Evolutionary conservation across 2,113 vertebrate genomes (phyloP).

Genomic region (Microcebus griseorufus): DNA sequence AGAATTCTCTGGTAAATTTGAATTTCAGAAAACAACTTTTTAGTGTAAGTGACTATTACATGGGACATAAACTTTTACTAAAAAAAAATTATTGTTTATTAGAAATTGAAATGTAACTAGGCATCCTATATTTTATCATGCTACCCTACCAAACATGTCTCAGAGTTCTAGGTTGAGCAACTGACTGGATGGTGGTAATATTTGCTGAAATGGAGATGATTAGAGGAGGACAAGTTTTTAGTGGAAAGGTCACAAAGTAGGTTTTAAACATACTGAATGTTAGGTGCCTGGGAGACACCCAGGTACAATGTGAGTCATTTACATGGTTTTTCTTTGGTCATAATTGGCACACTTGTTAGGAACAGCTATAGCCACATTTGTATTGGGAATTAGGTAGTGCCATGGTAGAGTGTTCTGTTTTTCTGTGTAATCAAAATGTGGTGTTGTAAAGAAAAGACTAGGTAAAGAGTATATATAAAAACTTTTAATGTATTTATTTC

Average conservation of each 20-base stretch:
- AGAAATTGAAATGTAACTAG: neutral
- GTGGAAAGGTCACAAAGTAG: neutral
- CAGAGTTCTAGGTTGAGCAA: neutral
- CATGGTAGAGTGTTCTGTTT: fast-evolving
- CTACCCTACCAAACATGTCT: neutral
- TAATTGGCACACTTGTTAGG: neutral
- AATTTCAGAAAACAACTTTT: neutral
- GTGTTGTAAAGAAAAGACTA: neutral
- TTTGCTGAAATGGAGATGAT: neutral
- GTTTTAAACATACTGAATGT: neutral
- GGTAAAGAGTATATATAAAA: neutral
- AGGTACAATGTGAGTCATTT: neutral
- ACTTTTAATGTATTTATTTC: constrained; percentile 30
- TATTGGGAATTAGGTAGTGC: fast-evolving
- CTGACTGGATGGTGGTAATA: neutral
- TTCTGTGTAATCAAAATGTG: neutral
- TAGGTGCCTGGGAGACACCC: neutral
- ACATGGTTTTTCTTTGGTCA: neutral
- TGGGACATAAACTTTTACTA: neutral
- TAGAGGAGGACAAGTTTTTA: neutral
- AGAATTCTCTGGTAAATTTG: neutral
- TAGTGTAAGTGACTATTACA: neutral
- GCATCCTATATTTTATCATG: neutral
- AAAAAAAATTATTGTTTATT: neutral
- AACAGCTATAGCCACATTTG: neutral